Percentiles rank a stretch among this genome's conserved stretches.
Evolutionary conservation across 1,140 invertebrate species (phyloP).

Genomic region (Tyrophagus putrescentiae): DNA sequence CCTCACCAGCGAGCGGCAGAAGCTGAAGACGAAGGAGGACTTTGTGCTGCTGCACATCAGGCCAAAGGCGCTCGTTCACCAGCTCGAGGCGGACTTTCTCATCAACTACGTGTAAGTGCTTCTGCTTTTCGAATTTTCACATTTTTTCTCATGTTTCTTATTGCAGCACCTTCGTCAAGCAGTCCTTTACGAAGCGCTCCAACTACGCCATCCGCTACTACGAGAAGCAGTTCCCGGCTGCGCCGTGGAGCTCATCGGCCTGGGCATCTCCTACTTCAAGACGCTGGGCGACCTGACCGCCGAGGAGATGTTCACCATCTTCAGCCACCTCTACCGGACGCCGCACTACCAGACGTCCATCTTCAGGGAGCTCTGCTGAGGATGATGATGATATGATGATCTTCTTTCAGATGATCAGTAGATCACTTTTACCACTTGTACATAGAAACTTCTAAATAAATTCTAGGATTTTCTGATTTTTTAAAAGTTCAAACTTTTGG

Average conservation of each 20-base stretch:
- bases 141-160: not conserved
- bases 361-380: not conserved
- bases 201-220: constrained; percentile 11
- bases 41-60: not conserved
- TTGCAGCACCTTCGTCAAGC: constrained; percentile 6
- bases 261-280: constrained; percentile 13
- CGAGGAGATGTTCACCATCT: constrained; percentile 15
- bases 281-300: constrained; percentile 4
- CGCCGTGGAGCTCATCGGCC: constrained; percentile 6
- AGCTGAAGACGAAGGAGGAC: not conserved
- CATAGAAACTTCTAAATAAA: too few relatives aligned
- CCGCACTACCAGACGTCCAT: not conserved
- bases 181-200: constrained; percentile 8
- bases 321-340: not conserved
- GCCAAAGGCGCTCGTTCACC: not conserved
- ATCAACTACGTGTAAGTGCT: constrained; percentile 10
- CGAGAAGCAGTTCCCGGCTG: constrained; percentile 14
- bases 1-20: constrained; percentile 1
- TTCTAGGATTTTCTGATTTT: not conserved
- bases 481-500: not conserved
- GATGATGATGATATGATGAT: not conserved
- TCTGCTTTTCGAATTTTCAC: not conserved
- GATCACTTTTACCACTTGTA: not conserved
- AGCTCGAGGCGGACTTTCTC: not conserved
- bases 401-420: not conserved